Percentiles rank a stretch among this genome's conserved stretches.
These are phyloP conservation scores for Miltochrista miniata DNA, from an alignment of 2,888 invertebrate genomes.

Conservation along the genomic window DNA sequence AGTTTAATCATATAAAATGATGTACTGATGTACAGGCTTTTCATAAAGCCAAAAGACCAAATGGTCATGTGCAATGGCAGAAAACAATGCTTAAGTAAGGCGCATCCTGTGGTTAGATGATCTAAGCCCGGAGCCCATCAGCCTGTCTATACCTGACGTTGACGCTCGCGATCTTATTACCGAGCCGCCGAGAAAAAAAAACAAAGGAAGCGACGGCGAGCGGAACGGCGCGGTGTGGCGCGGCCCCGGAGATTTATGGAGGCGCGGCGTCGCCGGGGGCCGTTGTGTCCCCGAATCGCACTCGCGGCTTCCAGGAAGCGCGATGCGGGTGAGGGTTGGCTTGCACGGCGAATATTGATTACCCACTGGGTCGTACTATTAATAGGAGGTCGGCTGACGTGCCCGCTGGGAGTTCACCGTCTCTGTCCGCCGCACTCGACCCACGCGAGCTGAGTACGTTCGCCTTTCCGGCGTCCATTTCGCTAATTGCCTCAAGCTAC, in stretches of 20 bases:
- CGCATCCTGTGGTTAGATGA: too few species aligned
- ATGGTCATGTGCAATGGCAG: too few species aligned
- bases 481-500: conserved; percentile 65
- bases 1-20: too few species aligned
- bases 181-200: conserved; percentile 57
- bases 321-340: conserved; percentile 64
- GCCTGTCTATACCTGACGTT: conserved; percentile 72
- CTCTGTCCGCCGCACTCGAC: conserved; percentile 43
- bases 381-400: conserved; percentile 62
- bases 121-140: conserved; percentile 45
- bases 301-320: conserved; percentile 67
- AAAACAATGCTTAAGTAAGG: too few species aligned
- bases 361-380: conserved; percentile 64
- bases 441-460: conserved; percentile 49
- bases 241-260: conserved; percentile 73
- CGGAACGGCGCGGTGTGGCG: conserved; percentile 56
- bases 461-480: conserved; percentile 65
- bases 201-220: conserved; percentile 67
- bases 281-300: conserved; percentile 49
- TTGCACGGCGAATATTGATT: conserved; percentile 75
- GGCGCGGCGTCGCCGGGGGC: conserved; percentile 74
- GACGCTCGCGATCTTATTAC: conserved; percentile 78
- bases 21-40: too few species aligned
- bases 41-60: too few species aligned
- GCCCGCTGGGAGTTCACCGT: conserved; percentile 44